These are phyloP conservation scores for Melanerpes aurifrons DNA, from an alignment of 2,113 vertebrate species.

Conservation along the genomic window DNA sequence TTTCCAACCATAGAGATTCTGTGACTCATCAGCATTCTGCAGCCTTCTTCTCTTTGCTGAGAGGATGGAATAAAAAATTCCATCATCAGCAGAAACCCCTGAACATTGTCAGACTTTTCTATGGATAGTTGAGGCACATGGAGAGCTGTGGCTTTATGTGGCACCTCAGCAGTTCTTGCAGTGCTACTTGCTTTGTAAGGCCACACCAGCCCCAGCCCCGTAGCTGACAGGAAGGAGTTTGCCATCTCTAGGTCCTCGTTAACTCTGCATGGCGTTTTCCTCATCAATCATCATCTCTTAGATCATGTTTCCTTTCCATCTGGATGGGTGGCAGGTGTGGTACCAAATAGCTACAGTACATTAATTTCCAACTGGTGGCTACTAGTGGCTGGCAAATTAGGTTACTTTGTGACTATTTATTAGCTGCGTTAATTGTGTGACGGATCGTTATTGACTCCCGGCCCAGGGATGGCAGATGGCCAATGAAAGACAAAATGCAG, in stretches of 20 bases:
- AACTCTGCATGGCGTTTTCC: not conserved
- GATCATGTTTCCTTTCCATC: conserved; percentile 12
- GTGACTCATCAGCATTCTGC: not conserved
- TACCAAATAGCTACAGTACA: conserved; percentile 37
- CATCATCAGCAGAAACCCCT: conserved; percentile 2
- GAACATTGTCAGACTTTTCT: not conserved
- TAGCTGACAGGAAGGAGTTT: not conserved
- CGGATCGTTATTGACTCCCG: conserved; percentile 69
- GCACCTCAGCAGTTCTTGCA: not conserved
- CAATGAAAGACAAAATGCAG: conserved; percentile 59
- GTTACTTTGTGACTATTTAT: conserved; percentile 67
- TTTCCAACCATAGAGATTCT: too few relatives aligned
- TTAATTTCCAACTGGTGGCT: conserved; percentile 54
- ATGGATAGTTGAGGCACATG: not conserved
- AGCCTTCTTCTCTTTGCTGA: not conserved
- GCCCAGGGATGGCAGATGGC: conserved; percentile 70
- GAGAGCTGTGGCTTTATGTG: not conserved
- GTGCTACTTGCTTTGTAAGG: not conserved
- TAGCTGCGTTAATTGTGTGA: conserved; percentile 77
- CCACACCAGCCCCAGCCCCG: not conserved
- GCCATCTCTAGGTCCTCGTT: not conserved
- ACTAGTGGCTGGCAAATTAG: conserved; percentile 28
- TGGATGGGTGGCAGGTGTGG: conserved; percentile 45
- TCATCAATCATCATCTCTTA: conserved; percentile 42
- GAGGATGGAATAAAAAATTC: not conserved